Conservation (phyloP, 2,888 invertebrate genomes). For the Rambutsinella grinnellia region DNA sequence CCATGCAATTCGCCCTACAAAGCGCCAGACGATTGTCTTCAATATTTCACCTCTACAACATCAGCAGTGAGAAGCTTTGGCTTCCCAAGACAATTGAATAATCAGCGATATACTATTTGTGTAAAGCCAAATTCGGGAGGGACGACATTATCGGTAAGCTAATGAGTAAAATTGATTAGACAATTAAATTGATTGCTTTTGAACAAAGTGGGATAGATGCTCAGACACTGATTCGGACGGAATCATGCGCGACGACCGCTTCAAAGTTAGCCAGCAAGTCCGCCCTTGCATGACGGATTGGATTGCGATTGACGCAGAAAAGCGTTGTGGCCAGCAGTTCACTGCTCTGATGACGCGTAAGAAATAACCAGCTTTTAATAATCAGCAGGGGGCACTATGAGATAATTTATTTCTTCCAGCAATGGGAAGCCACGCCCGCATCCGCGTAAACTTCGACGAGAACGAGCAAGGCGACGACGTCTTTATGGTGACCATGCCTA, state of each 20-base stretch:
- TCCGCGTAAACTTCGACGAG: slow-evolving; percentile 50
- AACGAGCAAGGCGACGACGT: slow-evolving; percentile 42
- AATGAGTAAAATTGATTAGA: background rate
- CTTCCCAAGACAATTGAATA: slow-evolving; percentile 54
- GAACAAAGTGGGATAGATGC: slow-evolving; percentile 35
- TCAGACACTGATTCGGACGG: slow-evolving; percentile 22
- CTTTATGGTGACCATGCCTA: slow-evolving; percentile 4
- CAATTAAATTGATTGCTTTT: background rate
- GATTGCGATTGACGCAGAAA: slow-evolving; percentile 49
- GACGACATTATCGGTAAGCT: slow-evolving; percentile 36
- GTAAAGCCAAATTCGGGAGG: slow-evolving; percentile 37
- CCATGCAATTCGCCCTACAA: slow-evolving; percentile 43
- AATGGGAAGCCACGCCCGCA: slow-evolving; percentile 24
- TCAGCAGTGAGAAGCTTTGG: slow-evolving; percentile 50
- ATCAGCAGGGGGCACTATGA: too few species aligned
- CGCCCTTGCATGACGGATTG: slow-evolving; percentile 39
- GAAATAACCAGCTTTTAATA: background rate
- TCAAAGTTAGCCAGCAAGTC: slow-evolving; percentile 21
- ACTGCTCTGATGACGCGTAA: background rate
- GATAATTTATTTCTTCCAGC: slow-evolving; percentile 1
- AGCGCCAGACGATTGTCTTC: slow-evolving; percentile 55
- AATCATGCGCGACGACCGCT: slow-evolving; percentile 9
- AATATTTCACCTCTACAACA: slow-evolving; percentile 44
- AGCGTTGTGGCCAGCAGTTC: slow-evolving; percentile 37
- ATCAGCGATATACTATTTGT: slow-evolving; percentile 55